These are phyloP conservation scores for Agriopis aurantiaria DNA, from an alignment of 2,888 invertebrate species.

Conservation along the genomic window DNA sequence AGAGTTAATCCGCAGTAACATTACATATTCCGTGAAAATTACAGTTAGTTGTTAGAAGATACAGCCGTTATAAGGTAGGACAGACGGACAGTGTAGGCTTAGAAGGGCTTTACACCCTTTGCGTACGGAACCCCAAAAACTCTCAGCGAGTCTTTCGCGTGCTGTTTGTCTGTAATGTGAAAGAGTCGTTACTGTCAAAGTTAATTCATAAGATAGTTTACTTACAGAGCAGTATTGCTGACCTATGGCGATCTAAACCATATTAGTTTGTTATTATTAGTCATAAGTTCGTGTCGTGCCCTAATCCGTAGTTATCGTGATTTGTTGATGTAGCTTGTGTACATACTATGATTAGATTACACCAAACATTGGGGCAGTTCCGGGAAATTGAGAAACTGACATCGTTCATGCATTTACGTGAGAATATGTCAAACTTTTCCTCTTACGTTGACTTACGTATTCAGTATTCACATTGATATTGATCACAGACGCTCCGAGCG, in stretches of 20 bases:
- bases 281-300: conserved; percentile 44
- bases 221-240: neutral
- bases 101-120: too few species aligned
- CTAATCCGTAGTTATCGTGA: conserved; percentile 53
- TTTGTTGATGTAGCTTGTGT: conserved; percentile 56
- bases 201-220: neutral
- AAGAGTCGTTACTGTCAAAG: neutral
- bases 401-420: conserved; percentile 8
- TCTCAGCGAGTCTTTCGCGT: too few species aligned
- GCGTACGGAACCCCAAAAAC: too few species aligned
- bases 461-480: neutral
- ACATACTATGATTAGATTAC: conserved; percentile 56
- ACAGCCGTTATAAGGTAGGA: too few species aligned
- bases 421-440: conserved; percentile 7
- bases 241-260: conserved; percentile 22
- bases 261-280: conserved; percentile 39
- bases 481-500: too few species aligned
- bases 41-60: too few species aligned
- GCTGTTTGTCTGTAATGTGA: too few species aligned
- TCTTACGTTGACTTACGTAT: neutral
- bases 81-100: too few species aligned
- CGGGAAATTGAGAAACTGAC: conserved; percentile 21
- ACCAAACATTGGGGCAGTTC: conserved; percentile 34
- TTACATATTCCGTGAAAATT: too few species aligned
- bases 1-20: too few species aligned